A percentile compares a stretch with the other conserved stretches of the same genome.
phyloP scores from a whole-genome alignment of 1,140 invertebrate genomes.

The Caenorhabditis remanei region DNA sequence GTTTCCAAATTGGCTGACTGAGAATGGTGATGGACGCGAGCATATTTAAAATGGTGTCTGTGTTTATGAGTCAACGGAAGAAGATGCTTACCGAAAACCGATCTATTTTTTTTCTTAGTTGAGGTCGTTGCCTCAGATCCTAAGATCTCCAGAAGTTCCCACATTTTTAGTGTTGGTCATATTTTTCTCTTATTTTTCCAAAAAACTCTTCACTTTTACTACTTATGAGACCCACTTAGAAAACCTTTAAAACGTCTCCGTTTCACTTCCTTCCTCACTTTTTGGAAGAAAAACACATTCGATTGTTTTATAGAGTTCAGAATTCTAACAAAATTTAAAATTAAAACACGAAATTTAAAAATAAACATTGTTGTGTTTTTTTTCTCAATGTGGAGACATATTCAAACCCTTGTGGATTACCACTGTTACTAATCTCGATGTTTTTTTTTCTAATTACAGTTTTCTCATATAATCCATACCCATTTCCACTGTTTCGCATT shows the following conservation, averaged over 20 bases:
- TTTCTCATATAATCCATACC: neutral
- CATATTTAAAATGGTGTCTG: conserved; percentile 12
- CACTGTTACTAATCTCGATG: neutral
- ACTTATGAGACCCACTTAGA: neutral
- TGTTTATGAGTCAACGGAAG: conserved; percentile 17
- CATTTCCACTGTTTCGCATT: neutral
- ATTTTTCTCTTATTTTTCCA: neutral
- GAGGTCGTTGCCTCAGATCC: too few species aligned
- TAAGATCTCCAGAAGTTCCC: neutral
- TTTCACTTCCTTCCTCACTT: conserved; percentile 30
- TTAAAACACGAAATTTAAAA: neutral
- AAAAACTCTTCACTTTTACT: conserved; percentile 14
- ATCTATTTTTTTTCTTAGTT: neutral
- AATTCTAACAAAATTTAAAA: neutral
- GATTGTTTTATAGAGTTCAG: neutral
- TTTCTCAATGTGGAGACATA: neutral
- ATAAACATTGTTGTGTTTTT: too few species aligned
- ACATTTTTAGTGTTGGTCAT: neutral
- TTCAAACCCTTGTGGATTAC: neutral
- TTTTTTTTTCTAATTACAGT: neutral
- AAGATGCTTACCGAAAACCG: neutral
- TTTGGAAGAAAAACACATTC: neutral
- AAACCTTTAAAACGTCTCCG: neutral
- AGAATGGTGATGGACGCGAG: neutral
- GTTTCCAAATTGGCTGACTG: neutral